These are phyloP conservation scores for Bubo scandiacus DNA, from an alignment of 2,113 vertebrate genomes.

Conservation along the genomic window DNA sequence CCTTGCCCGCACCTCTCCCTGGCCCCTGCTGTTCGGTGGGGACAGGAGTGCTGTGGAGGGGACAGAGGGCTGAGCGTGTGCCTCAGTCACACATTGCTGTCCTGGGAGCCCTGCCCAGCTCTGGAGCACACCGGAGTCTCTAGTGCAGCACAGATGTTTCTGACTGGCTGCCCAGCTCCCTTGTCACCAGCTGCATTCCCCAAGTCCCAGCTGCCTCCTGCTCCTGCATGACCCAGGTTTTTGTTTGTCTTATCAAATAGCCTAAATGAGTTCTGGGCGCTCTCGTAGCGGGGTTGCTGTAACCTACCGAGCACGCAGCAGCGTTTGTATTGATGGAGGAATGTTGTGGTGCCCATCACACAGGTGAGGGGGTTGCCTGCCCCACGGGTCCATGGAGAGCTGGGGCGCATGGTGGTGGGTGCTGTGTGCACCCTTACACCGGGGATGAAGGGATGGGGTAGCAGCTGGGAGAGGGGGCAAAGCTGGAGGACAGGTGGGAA, in stretches of 20 bases:
- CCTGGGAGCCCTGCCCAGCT: no score
- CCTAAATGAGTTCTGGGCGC: neutral
- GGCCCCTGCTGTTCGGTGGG: neutral
- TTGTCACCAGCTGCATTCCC: neutral
- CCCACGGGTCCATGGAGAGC: neutral
- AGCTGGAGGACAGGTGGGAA: neutral
- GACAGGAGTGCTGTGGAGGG: neutral
- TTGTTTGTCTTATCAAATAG: neutral
- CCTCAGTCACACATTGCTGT: neutral
- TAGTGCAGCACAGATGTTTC: no score
- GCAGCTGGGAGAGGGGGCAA: neutral
- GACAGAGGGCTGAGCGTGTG: neutral
- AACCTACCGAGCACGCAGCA: neutral
- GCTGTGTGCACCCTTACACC: neutral
- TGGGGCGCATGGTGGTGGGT: neutral
- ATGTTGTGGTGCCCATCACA: fast-evolving
- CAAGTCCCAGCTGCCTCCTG: neutral
- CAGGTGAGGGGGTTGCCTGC: neutral
- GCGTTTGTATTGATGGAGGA: neutral
- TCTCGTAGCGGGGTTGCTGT: neutral
- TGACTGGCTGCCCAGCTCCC: neutral
- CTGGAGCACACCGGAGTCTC: neutral
- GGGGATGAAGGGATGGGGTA: neutral
- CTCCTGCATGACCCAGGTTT: neutral
- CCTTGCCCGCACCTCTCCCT: neutral